phyloP scores from a whole-genome alignment of 1,140 invertebrate genomes.

The Ceratina australensis region DNA sequence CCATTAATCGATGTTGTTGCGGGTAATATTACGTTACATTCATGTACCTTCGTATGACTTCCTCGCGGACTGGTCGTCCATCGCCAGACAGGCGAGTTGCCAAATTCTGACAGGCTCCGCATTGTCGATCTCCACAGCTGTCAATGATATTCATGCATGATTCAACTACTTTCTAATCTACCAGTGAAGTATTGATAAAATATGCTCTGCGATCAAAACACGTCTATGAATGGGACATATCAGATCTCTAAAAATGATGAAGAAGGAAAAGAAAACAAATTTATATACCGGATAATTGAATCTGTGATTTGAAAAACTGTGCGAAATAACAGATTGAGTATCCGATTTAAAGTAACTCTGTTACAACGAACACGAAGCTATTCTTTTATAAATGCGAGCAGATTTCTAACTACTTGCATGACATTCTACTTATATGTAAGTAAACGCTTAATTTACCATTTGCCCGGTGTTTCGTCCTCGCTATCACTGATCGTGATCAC shows the following conservation, averaged over 20 bases:
- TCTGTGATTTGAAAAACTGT: neutral
- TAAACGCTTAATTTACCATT: constrained; percentile 70
- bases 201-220: constrained; percentile 1
- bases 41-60: constrained; percentile 76
- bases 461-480: constrained; percentile 89
- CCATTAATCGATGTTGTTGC: constrained; percentile 25
- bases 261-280: neutral
- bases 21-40: constrained; percentile 62
- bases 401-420: constrained; percentile 23
- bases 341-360: neutral
- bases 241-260: neutral
- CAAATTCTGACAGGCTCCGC: constrained; percentile 77
- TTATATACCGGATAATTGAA: neutral
- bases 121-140: constrained; percentile 77
- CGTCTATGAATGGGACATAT: neutral
- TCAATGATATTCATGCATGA: constrained; percentile 75
- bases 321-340: neutral
- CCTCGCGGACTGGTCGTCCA: constrained; percentile 74
- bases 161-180: constrained; percentile 67
- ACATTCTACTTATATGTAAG: neutral
- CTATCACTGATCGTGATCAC: constrained; percentile 98
- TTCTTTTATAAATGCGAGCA: neutral
- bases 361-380: neutral
- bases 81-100: constrained; percentile 77
- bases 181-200: constrained; percentile 47